These are phyloP conservation scores for Etheostoma perlongum DNA, from an alignment of 2,797 vertebrate genomes.

Conservation along the genomic window DNA sequence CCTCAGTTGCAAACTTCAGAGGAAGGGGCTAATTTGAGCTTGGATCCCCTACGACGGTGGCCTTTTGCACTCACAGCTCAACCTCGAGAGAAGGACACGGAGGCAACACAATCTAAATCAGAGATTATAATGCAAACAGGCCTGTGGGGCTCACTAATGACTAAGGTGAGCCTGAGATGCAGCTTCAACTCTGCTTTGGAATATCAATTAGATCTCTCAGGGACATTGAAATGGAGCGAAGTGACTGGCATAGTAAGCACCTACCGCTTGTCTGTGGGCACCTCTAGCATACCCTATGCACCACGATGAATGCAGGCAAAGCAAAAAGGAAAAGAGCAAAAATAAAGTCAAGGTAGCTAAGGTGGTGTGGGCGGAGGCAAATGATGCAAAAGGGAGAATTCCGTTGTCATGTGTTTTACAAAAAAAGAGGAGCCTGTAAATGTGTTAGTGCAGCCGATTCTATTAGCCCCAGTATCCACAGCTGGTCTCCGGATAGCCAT, in stretches of 20 bases:
- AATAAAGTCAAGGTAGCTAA: constrained; percentile 57
- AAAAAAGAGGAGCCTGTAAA: constrained; percentile 62
- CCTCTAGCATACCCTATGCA: constrained; percentile 45
- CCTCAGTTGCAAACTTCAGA: constrained; percentile 57
- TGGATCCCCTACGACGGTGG: constrained; percentile 43
- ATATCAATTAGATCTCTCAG: constrained; percentile 83
- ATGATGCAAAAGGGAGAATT: constrained; percentile 65
- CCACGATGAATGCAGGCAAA: constrained; percentile 39
- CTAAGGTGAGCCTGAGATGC: constrained; percentile 81
- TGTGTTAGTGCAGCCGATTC: constrained; percentile 66
- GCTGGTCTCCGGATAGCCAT: constrained; percentile 68
- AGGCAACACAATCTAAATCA: constrained; percentile 79
- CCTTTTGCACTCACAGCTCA: constrained; percentile 68
- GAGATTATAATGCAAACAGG: constrained; percentile 83
- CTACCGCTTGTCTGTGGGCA: constrained; percentile 65
- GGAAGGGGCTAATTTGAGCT: constrained; percentile 64
- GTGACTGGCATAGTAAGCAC: constrained; percentile 80
- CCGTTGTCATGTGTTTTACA: constrained; percentile 65
- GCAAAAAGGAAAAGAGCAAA: constrained; percentile 52
- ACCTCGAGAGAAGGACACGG: constrained; percentile 76
- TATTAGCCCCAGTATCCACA: constrained; percentile 76
- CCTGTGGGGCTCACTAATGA: constrained; percentile 80
- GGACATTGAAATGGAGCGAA: constrained; percentile 70
- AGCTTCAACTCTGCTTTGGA: constrained; percentile 73
- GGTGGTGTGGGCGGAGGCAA: constrained; percentile 44